Percentiles rank a stretch among this genome's conserved stretches.
phyloP scores from a whole-genome alignment of 2,888 invertebrate species.

The Phyllotreta cruciferae region DNA sequence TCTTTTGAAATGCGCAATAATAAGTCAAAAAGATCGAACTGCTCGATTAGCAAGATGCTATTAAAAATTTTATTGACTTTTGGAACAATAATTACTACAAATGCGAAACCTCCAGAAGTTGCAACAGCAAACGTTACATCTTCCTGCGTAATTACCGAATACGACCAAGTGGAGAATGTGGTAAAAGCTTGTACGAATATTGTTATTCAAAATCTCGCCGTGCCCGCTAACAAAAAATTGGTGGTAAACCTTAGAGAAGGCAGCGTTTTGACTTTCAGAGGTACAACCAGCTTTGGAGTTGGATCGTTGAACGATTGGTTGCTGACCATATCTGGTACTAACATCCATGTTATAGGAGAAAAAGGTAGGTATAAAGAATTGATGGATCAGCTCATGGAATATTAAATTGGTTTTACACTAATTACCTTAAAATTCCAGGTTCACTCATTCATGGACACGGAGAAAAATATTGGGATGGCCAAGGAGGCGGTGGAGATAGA shows the following conservation, averaged over 20 bases:
- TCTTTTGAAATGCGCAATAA: no score
- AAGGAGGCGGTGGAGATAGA: conserved; percentile 22
- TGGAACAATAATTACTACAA: background rate
- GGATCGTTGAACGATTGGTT: conserved; percentile 25
- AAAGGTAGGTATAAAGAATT: conserved; percentile 7
- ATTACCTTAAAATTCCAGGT: conserved; percentile 9
- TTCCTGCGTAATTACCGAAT: conserved; percentile 18
- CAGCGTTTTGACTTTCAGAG: conserved; percentile 20
- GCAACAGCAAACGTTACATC: conserved; percentile 9
- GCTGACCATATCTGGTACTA: conserved; percentile 15
- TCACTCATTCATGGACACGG: conserved; percentile 24
- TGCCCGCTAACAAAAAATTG: conserved; percentile 28
- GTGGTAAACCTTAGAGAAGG: conserved; percentile 23
- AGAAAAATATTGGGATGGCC: conserved; percentile 29
- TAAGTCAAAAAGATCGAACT: no score
- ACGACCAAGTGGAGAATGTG: conserved; percentile 19
- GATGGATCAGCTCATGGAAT: background rate
- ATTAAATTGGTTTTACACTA: background rate
- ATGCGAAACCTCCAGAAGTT: background rate
- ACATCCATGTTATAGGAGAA: conserved; percentile 11
- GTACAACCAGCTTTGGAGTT: conserved; percentile 28
- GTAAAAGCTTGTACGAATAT: conserved; percentile 26
- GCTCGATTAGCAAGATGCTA: background rate
- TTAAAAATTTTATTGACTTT: background rate
- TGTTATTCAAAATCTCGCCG: conserved; percentile 19